Base-by-base conservation (phyloP, 37 sponge, comb jelly and placozoan species). In the Corticium candelabrum region DNA sequence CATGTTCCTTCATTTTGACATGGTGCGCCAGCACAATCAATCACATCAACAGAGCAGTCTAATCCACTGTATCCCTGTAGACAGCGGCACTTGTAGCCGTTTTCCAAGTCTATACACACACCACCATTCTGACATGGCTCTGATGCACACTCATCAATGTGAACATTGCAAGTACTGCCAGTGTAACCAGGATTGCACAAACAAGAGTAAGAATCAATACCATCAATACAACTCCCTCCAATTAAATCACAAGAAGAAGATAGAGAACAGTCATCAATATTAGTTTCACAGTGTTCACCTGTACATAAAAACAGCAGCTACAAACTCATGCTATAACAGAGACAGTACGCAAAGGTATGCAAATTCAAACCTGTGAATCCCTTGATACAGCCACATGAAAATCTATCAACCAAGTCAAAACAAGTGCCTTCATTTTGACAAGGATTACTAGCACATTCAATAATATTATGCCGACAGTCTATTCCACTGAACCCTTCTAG, bases 341-440 rank as follows among this genome's bases (percentile, higher is more conserved):
- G n/a, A n/a, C n/a, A n/a, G n/a, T n/a, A n/a, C n/a, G n/a, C n/a
- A n/a, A n/a, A n/a, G n/a, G n/a, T n/a, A n/a, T n/a, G n/a, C n/a
- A n/a, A n/a, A n/a, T n/a, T n/a, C n/a, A n/a, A n/a, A 0, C 88
- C 91, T 36, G 72, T 90, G 38, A 68, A 90, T 11, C 80, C 83
- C 34, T 76, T 68, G 21, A 32, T 11, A 72, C 74, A 72, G 33
- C 34, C 30, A 38, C 80, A 80, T 1, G 36, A 11, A 38, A 74
- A 80, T 35, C 68, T 74, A 11, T 31, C 74, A 15, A 11, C n/a
- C 27, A 76, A 15, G 40, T 88, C 77, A 2, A 5, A 37, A 39
- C 90, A 90, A n/a, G 70, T 82, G 30, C 77, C 91, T 69, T 80
- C 84, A 77, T 89, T 86, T 35, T 79, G 41, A 41, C 93, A 91